These are phyloP conservation scores for Valencia hispanica DNA, from an alignment of 2,797 vertebrate species.

Conservation along the genomic window DNA sequence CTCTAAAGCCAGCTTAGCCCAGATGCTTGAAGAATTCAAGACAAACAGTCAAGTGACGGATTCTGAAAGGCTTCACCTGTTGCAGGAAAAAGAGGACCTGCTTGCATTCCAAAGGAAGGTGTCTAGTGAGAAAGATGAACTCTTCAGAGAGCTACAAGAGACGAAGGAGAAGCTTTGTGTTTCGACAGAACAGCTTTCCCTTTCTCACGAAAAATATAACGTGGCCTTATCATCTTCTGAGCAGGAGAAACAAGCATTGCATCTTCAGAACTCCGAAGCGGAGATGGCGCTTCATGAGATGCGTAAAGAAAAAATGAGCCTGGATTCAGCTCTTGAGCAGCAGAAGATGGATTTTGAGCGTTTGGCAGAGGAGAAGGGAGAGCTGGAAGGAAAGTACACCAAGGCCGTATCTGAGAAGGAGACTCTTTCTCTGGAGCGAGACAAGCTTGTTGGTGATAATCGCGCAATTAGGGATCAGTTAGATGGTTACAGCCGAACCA, in stretches of 20 bases:
- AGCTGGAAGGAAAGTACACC: constrained; percentile 80
- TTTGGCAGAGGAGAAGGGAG: constrained; percentile 72
- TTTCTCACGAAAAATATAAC: constrained; percentile 65
- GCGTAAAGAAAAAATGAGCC: constrained; percentile 81
- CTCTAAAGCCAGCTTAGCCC: constrained; percentile 79
- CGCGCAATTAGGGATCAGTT: constrained; percentile 78
- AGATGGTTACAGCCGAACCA: constrained; percentile 70
- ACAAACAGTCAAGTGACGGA: constrained; percentile 83
- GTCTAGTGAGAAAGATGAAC: constrained; percentile 82
- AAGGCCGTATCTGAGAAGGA: constrained; percentile 74
- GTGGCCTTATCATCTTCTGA: constrained; percentile 70
- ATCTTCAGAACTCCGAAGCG: constrained; percentile 70
- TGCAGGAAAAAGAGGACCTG: constrained; percentile 88
- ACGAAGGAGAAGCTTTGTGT: constrained; percentile 75
- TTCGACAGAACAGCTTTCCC: constrained; percentile 65
- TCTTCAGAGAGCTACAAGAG: constrained; percentile 79
- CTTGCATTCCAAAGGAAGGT: constrained; percentile 80
- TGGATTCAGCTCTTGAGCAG: constrained; percentile 79
- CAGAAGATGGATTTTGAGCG: constrained; percentile 80
- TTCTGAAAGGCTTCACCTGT: constrained; percentile 82
- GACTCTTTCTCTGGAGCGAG: constrained; percentile 76
- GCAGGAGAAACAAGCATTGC: constrained; percentile 79
- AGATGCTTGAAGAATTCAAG: constrained; percentile 87
- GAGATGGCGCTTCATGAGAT: constrained; percentile 80
- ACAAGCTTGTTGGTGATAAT: constrained; percentile 70